These are phyloP conservation scores for Leptopilina myrica DNA, from an alignment of 2,888 invertebrate genomes.

Conservation along the genomic window DNA sequence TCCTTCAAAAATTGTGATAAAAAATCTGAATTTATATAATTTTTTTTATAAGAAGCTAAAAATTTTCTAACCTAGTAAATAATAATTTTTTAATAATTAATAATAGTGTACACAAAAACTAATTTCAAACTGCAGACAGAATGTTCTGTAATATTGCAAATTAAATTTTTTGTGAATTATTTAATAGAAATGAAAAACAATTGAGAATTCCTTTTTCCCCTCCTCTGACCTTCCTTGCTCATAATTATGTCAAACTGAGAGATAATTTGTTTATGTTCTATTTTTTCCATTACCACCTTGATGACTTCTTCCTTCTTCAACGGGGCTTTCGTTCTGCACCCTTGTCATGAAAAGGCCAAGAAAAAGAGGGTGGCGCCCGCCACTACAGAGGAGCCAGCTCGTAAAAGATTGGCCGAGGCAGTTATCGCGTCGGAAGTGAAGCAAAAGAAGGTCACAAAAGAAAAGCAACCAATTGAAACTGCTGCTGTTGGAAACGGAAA, in stretches of 20 bases:
- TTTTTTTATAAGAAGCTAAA: too few species aligned
- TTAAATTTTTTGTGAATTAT: too few species aligned
- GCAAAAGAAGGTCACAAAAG: conserved; percentile 55
- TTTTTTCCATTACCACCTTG: conserved; percentile 42
- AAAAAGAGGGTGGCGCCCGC: conserved; percentile 65
- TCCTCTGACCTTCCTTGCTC: neutral
- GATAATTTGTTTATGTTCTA: neutral
- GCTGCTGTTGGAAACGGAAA: conserved; percentile 76
- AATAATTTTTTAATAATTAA: too few species aligned
- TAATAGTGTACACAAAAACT: too few species aligned
- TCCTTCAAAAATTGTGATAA: too few species aligned
- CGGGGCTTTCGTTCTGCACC: neutral
- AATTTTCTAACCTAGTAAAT: too few species aligned
- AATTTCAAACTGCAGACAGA: too few species aligned
- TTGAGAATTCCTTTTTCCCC: too few species aligned
- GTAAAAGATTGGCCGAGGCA: conserved; percentile 66
- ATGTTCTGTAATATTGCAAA: too few species aligned
- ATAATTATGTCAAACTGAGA: neutral
- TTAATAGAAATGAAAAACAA: too few species aligned
- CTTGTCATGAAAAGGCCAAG: conserved; percentile 53
- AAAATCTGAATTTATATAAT: too few species aligned
- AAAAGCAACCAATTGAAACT: conserved; percentile 75
- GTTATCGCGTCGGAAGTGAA: conserved; percentile 51
- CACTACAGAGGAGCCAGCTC: conserved; percentile 64
- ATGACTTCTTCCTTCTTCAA: conserved; percentile 1